Evolutionary conservation across 2,797 vertebrate genomes (phyloP), one percentile per base, ranked within the genome.

Genomic region (Linurgus olivaceus): DNA sequence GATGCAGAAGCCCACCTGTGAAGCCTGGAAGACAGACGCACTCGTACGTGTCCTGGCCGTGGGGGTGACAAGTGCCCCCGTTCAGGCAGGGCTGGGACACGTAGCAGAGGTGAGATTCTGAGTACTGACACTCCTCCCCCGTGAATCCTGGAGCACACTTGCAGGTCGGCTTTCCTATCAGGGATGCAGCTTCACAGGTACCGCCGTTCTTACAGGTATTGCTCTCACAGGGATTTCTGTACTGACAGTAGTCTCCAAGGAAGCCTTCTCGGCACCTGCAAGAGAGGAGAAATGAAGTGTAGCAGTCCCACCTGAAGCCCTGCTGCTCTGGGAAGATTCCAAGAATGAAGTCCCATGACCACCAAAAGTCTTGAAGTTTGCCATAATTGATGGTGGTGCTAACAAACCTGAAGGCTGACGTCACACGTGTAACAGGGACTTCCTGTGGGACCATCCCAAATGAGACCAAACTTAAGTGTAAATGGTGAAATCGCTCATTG

Each of bases 211-310:
- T 96, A 95, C 99, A 99, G 96, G 97, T 98, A 23, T 97, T 97
- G 45, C 98, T 98, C 55, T 98, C 98, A 59, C 99, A 99, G 15
- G 98, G 99, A 96, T 99, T 98, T 75, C 97, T 98, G 93, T 99
- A 98, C 47, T 99, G 99, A 79, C 99, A 99, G 95, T 99, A 99
- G 63, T 99, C 98, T 35, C 99, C 99, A 93, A 99, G 96, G 93
- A 98, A 99, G 78, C 99, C 99, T 50, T 98, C 96, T 23, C 97
- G 97, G 97, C 99, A 99, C 96, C 99, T 99, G 97, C 47, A 95
- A 59, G 31, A 59, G 74, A 94, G 72, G 40, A 95, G 17, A 54
- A 84, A 50, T 57, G 3, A 71, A 54, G 61, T 42, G 38, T 1
- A 3, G 37, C 4, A 3, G 9, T 3, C 52, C 47, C 44, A 71